phyloP scores from a whole-genome alignment of 2,888 invertebrate genomes.

The Rhogogaster chlorosoma region DNA sequence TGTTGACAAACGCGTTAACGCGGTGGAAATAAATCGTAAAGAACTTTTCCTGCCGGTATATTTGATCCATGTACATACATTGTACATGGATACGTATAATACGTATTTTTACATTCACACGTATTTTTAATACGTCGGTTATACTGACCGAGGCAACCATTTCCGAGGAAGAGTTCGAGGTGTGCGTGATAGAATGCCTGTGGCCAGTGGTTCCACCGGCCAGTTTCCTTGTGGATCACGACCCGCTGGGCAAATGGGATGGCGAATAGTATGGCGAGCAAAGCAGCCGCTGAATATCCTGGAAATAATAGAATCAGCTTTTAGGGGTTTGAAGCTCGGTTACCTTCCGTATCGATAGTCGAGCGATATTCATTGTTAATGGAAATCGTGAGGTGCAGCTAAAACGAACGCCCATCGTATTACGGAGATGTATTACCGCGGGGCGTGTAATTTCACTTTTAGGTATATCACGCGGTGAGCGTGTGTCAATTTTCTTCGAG shows the following conservation, averaged over 20 bases:
- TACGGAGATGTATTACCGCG: no score
- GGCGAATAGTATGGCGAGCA: conserved; percentile 86
- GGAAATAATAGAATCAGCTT: conserved; percentile 66
- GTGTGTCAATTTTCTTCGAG: conserved; percentile 11
- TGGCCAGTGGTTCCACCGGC: conserved; percentile 83
- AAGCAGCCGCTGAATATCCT: conserved; percentile 89
- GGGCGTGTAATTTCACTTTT: conserved; percentile 7
- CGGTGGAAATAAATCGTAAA: not conserved
- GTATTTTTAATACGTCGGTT: conserved; percentile 2
- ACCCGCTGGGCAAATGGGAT: conserved; percentile 85
- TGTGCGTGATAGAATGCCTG: conserved; percentile 86
- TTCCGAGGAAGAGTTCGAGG: conserved; percentile 86
- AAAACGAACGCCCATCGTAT: not conserved
- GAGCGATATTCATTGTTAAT: not conserved
- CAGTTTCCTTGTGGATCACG: conserved; percentile 83
- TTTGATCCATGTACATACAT: not conserved
- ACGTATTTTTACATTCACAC: not conserved
- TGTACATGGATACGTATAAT: no score
- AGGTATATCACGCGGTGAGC: not conserved
- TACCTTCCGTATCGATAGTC: no score
- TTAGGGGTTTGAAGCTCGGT: not conserved
- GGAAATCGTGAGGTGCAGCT: not conserved
- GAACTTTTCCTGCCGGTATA: not conserved
- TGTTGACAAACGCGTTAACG: conserved; percentile 62
- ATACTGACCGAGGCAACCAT: conserved; percentile 83